Evolutionary conservation across 37 sponge, comb jelly and placozoan species (phyloP), one percentile per base, ranked within the genome.

Genomic region (Theonella swinhoei): DNA sequence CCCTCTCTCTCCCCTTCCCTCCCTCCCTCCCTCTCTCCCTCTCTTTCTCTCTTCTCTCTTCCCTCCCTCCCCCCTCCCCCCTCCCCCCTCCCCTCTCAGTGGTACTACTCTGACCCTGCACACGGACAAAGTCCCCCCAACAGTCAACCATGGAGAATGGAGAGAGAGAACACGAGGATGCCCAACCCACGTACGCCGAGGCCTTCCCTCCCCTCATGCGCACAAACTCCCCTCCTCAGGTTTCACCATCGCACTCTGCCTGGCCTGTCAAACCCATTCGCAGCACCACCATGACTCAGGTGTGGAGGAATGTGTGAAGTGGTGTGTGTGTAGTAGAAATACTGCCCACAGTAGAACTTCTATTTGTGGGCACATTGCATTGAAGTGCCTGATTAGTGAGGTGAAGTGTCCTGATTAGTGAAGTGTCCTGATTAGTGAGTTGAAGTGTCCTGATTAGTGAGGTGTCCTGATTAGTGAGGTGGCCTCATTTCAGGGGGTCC

Each of bases 171-270:
- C 54, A 47, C 54, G 67, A 26, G 28, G 72, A 68, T 2, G 14
- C 34, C 35, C 79, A 54, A 30, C 91, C 88, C 1, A 94, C 94
- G 20, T 94, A 94, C 40, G 90, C 82, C n/a, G 94, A 94, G 80
- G 94, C 94, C 39, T 94, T 94, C 78, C 94, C 94, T 32, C 94
- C 94, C n/a, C 91, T 94, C 39, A 58, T 78, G 14, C 47, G 71
- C 36, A 24, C 75, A 2, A 32, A 1, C 33, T n/a, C 31, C 47
- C 39, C 76, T 7, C 66, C 74, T 34, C 41, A 33, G 5, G 43
- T 23, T 5, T 24, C 80, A 0, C 31, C 60, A 23, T 26, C 76
- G 60, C 74, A 83, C 25, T 74, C 88, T 62, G 75, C 74, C 7
- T 80, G 80, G 62, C 85, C 85, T 28, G 83, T 91, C 59, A 88